Percentiles rank a stretch among this genome's conserved stretches.
These are phyloP conservation scores for Ophion slaviceki DNA, from an alignment of 2,888 invertebrate species.

Conservation along the genomic window DNA sequence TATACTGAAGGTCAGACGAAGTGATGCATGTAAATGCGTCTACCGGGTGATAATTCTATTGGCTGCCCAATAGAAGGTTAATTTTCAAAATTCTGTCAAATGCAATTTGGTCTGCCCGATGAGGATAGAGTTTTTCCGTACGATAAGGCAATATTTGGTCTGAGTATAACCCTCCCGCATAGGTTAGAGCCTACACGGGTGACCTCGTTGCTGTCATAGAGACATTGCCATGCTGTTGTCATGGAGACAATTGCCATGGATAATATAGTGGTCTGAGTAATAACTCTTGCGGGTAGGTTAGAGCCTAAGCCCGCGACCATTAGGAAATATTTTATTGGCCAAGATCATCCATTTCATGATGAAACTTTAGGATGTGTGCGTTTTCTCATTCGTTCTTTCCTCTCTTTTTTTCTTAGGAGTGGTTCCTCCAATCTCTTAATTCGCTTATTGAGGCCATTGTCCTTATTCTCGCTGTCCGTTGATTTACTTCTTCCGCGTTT, in stretches of 20 bases:
- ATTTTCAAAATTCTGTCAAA: slow-evolving; percentile 5
- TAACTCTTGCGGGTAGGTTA: slow-evolving; percentile 6
- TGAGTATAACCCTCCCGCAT: neutral
- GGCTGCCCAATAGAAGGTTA: neutral
- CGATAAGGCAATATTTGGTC: neutral
- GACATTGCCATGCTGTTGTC: neutral
- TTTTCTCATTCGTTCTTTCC: slow-evolving; percentile 7
- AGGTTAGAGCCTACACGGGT: slow-evolving; percentile 28
- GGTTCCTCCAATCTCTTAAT: too few relatives aligned
- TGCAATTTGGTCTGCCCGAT: neutral
- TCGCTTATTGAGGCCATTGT: neutral
- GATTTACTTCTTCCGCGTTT: slow-evolving; percentile 8
- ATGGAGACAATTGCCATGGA: neutral
- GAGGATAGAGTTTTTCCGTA: slow-evolving; percentile 13
- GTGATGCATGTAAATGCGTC: neutral
- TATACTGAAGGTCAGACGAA: neutral
- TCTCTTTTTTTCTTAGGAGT: neutral
- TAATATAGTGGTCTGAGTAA: too few relatives aligned
- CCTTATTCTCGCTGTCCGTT: slow-evolving; percentile 21
- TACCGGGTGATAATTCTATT: neutral
- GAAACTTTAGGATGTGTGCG: neutral
- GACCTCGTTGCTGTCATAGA: neutral
- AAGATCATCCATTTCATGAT: neutral
- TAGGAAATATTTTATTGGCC: too few relatives aligned
- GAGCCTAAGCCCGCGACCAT: neutral